phyloP scores from a whole-genome alignment of 2,797 vertebrate genomes.

The Neosalanx taihuensis region DNA sequence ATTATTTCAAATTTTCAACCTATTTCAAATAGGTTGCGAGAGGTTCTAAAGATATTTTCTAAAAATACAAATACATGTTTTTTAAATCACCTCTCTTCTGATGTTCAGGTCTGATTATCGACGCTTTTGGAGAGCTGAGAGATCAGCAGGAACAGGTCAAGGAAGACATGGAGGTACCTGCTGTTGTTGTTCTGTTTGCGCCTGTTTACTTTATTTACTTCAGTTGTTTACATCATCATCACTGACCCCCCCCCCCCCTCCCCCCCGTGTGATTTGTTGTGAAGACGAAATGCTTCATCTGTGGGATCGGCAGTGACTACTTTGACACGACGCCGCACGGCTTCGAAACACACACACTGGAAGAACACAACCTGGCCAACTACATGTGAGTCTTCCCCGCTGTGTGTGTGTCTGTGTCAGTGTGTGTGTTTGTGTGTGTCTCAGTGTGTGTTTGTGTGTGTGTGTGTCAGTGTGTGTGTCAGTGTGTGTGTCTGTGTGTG shows the following conservation, averaged over 20 bases:
- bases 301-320: slow-evolving; percentile 94
- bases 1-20: no score
- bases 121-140: slow-evolving; percentile 92
- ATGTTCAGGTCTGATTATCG: slow-evolving; percentile 88
- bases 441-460: not conserved
- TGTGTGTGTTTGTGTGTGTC: not conserved
- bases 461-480: not conserved
- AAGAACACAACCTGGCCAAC: slow-evolving; percentile 93
- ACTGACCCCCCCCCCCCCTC: not conserved
- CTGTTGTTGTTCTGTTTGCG: not conserved
- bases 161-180: slow-evolving; percentile 92
- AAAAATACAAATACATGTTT: no score
- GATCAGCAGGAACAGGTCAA: slow-evolving; percentile 96
- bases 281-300: slow-evolving; percentile 96
- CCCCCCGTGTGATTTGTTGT: not conserved
- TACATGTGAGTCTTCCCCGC: slow-evolving; percentile 79
- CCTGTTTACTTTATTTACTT: not conserved
- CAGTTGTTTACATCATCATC: not conserved
- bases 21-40: no score
- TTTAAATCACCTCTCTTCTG: not conserved
- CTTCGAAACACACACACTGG: slow-evolving; percentile 92
- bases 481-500: no score
- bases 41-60: no score
- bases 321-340: slow-evolving; percentile 92
- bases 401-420: not conserved